Evolutionary conservation across 2,888 invertebrate species (phyloP), one percentile per base, ranked within the genome.

Genomic region (Cynaeus angustus): DNA sequence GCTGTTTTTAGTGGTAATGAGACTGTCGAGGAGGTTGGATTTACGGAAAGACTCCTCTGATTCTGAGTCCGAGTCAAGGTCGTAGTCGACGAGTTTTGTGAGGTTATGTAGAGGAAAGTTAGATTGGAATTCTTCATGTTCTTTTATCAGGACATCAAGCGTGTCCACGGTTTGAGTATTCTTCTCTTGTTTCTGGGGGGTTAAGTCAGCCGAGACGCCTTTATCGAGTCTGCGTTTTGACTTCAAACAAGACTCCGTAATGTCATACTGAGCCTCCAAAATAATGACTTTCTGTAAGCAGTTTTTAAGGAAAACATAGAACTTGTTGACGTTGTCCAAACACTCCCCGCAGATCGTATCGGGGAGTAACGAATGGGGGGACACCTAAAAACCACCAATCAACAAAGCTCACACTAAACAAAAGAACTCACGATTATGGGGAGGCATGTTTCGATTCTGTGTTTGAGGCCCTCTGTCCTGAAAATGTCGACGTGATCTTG

Each of bases 401-500:
- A 26, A 38, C 12, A 43, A 14, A 16, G 33, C 14, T n/a, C 56
- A 53, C 30, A 6, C n/a, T 12, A 41, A 52, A 53, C 45, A 21
- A 37, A 65, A 58, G 68, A n/a, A 83, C 84, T 82, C 79, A 85
- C 85, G 70, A 84, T 76, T 66, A 85, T 83, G 33, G 85, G 85
- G 66, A 85, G 78, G 76, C 85, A 85, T 74, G 85, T 85, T 79
- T 85, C 85, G 65, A 85, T 83, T 75, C 85, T 85, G 72, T 81
- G 78, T 72, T 81, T 83, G 46, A 85, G 76, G 33, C 84, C 84
- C 74, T 84, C 83, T 12, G 81, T 83, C 74, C 81, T 81, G 75
- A 85, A 85, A 68, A 85, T 84, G 73, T 84, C 77, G 68, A 81
- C 73, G 71, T 81, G 82, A 72, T 82, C 79, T 69, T 79, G 77